These are phyloP conservation scores for Portunus trituberculatus DNA, from an alignment of 1,140 invertebrate species.

Conservation along the genomic window DNA sequence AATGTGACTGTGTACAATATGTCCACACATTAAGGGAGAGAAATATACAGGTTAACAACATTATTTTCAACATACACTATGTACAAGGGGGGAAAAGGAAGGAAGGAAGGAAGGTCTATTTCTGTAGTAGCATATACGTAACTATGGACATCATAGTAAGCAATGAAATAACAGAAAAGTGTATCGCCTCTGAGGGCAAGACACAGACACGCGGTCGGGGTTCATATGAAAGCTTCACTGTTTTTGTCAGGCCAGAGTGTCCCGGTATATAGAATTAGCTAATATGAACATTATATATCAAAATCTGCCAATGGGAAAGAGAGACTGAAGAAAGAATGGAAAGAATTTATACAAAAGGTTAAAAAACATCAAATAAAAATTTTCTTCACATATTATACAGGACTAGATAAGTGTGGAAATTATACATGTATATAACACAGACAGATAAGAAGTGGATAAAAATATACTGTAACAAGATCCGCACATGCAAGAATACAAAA, in stretches of 20 bases:
- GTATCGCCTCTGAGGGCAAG: neutral
- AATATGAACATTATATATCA: slow-evolving; percentile 24
- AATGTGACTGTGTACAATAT: slow-evolving; percentile 70
- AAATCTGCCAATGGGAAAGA: slow-evolving; percentile 9
- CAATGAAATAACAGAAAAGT: slow-evolving; percentile 23
- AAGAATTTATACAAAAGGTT: slow-evolving; percentile 30
- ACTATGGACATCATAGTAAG: slow-evolving; percentile 56
- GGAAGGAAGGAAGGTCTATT: neutral
- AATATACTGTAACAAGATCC: slow-evolving; percentile 47
- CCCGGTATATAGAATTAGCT: neutral
- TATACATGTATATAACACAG: slow-evolving; percentile 40
- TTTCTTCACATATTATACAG: slow-evolving; percentile 46
- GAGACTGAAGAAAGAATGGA: no score
- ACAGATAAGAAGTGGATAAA: slow-evolving; percentile 59
- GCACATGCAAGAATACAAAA: slow-evolving; percentile 64
- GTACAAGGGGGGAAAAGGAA: slow-evolving; percentile 30
- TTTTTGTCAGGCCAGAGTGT: neutral
- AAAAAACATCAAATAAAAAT: slow-evolving; percentile 57
- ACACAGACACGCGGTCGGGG: neutral
- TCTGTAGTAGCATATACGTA: slow-evolving; percentile 43
- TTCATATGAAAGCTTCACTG: neutral
- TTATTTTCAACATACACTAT: slow-evolving; percentile 67
- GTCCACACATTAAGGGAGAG: slow-evolving; percentile 62
- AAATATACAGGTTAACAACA: slow-evolving; percentile 67
- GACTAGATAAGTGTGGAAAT: slow-evolving; percentile 67